Percentiles rank a stretch among this genome's conserved stretches.
phyloP scores from a whole-genome alignment of 2,888 invertebrate species.

The Drosophila fungiperda region DNA sequence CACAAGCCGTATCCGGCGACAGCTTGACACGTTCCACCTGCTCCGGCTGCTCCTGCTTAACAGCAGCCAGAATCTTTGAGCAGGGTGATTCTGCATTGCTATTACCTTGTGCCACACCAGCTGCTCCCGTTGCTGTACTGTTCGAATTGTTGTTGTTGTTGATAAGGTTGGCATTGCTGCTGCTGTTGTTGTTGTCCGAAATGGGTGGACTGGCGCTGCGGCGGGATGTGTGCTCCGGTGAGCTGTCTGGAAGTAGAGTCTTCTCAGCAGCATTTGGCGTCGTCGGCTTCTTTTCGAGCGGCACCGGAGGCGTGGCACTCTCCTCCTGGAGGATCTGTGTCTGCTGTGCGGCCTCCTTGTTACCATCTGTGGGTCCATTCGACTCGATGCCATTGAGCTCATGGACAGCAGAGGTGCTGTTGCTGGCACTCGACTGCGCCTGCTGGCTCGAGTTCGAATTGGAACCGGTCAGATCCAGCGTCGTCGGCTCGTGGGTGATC shows the following conservation, averaged over 20 bases:
- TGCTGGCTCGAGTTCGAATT: slow-evolving; percentile 84
- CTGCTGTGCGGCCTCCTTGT: slow-evolving; percentile 46
- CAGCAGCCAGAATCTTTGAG: slow-evolving; percentile 56
- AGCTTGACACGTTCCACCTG: slow-evolving; percentile 34
- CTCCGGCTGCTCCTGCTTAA: slow-evolving; percentile 30
- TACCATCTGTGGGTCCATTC: slow-evolving; percentile 70
- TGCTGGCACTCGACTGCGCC: slow-evolving; percentile 78
- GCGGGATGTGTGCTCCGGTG: slow-evolving; percentile 67
- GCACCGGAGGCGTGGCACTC: slow-evolving; percentile 63
- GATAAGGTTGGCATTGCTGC: slow-evolving; percentile 35
- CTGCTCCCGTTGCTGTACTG: slow-evolving; percentile 7
- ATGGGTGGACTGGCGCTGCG: slow-evolving; percentile 70
- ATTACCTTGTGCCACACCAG: slow-evolving; percentile 64
- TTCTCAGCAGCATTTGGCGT: slow-evolving; percentile 61
- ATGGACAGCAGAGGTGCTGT: slow-evolving; percentile 64
- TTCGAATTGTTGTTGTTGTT: slow-evolving; percentile 32
- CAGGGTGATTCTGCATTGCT: slow-evolving; percentile 41
- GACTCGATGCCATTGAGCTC: slow-evolving; percentile 82
- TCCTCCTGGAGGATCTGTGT: slow-evolving; percentile 48
- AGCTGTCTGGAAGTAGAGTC: slow-evolving; percentile 62
- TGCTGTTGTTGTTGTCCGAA: slow-evolving; percentile 66
- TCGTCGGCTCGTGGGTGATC: slow-evolving; percentile 79
- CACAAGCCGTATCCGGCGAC: slow-evolving; percentile 36
- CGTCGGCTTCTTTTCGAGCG: slow-evolving; percentile 69
- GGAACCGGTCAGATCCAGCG: slow-evolving; percentile 84